Evolutionary conservation across 2,797 vertebrate species (phyloP).

Genomic region (Loriculus beryllinus): DNA sequence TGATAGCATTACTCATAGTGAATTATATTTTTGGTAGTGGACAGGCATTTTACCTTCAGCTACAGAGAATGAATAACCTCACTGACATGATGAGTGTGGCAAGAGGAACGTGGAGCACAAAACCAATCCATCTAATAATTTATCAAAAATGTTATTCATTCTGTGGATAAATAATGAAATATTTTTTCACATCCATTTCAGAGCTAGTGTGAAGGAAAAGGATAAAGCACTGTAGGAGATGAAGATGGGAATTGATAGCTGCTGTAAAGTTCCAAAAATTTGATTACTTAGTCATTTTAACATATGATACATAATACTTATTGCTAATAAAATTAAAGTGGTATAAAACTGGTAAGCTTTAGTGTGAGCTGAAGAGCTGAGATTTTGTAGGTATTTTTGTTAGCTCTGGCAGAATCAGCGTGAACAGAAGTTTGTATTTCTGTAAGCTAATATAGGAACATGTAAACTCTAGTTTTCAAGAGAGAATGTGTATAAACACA

Average conservation of each 20-base stretch:
- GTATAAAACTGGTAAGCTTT: not conserved
- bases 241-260: not conserved
- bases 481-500: not conserved
- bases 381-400: not conserved
- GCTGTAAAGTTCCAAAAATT: not conserved
- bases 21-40: not conserved
- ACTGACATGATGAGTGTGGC: not conserved
- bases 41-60: not conserved
- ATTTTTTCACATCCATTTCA: not conserved
- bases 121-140: not conserved
- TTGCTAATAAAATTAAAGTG: not conserved
- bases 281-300: not conserved
- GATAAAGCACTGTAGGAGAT: not conserved
- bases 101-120: not conserved
- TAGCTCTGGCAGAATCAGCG: not conserved
- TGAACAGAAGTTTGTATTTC: not conserved
- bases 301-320: not conserved
- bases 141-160: not conserved
- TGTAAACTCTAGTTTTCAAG: not conserved
- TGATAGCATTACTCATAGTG: not conserved
- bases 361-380: not conserved
- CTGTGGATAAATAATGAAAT: not conserved
- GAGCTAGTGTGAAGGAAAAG: not conserved
- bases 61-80: conserved; percentile 8
- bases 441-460: not conserved